Percentiles rank a stretch among this genome's conserved stretches.
Conservation (phyloP, 2,888 invertebrate species). For the Mycogona germanica region DNA sequence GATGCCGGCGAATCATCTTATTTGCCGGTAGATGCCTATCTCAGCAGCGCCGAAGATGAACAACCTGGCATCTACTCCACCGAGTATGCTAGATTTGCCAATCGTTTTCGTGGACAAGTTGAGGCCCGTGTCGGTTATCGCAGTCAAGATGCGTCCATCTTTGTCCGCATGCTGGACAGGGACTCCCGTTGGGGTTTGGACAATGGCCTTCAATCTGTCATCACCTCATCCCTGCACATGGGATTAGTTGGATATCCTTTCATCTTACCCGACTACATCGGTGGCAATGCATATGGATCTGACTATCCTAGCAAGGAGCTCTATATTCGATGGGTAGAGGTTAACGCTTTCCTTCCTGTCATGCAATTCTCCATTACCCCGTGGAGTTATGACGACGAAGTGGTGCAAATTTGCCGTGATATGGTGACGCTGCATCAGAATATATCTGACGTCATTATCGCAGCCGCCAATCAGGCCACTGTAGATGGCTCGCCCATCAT, state of each 20-base stretch:
- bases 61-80: slow-evolving; percentile 28
- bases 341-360: slow-evolving; percentile 60
- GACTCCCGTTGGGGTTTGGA: slow-evolving; percentile 49
- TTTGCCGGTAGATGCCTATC: slow-evolving; percentile 42
- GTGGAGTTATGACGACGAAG: slow-evolving; percentile 53
- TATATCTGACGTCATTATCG: slow-evolving; percentile 44
- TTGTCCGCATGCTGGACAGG: slow-evolving; percentile 65
- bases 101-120: slow-evolving; percentile 40
- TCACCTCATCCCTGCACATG: slow-evolving; percentile 54
- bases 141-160: slow-evolving; percentile 55
- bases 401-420: slow-evolving; percentile 45
- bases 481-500: slow-evolving; percentile 55
- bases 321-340: slow-evolving; percentile 68
- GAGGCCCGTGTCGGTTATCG: slow-evolving; percentile 60
- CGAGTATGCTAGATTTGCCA: slow-evolving; percentile 26
- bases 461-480: slow-evolving; percentile 44
- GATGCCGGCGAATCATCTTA: slow-evolving; percentile 67
- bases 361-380: slow-evolving; percentile 69
- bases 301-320: slow-evolving; percentile 32
- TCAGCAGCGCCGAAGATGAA: slow-evolving; percentile 23
- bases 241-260: slow-evolving; percentile 51
- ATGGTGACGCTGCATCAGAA: slow-evolving; percentile 52
- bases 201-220: slow-evolving; percentile 56
- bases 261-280: slow-evolving; percentile 65
- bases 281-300: slow-evolving; percentile 39